phyloP scores from a whole-genome alignment of 2,888 invertebrate genomes.

The Malacosoma neustria region DNA sequence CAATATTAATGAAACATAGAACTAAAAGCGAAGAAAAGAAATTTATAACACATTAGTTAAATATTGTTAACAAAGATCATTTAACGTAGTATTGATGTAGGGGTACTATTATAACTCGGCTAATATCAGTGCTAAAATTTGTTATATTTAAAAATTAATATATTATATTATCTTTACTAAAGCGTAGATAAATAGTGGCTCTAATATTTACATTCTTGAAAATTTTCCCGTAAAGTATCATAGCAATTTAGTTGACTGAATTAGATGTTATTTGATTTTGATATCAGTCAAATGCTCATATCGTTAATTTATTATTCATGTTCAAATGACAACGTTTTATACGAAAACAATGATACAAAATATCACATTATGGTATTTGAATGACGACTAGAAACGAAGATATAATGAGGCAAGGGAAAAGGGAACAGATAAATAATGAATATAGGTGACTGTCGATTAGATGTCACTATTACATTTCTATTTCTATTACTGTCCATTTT shows the following conservation, averaged over 20 bases:
- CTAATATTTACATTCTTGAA: neutral
- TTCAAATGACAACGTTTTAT: conserved; percentile 23
- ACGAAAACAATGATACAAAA: conserved; percentile 24
- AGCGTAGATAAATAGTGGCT: too few species aligned
- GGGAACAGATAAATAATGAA: neutral
- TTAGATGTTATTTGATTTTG: conserved; percentile 4
- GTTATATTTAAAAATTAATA: too few species aligned
- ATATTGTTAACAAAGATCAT: too few species aligned
- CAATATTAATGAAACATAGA: too few species aligned
- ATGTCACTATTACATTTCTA: neutral
- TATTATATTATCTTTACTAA: too few species aligned
- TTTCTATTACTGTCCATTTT: neutral
- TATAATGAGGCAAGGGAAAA: neutral
- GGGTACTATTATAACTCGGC: too few species aligned
- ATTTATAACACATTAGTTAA: too few species aligned
- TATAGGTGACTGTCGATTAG: conserved; percentile 1
- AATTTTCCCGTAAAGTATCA: neutral
- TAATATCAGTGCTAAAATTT: too few species aligned
- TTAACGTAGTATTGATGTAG: too few species aligned
- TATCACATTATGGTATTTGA: conserved; percentile 30
- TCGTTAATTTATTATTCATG: conserved; percentile 55
- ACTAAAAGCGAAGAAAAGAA: too few species aligned
- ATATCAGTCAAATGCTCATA: conserved; percentile 19
- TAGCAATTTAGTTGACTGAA: neutral
- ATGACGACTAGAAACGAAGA: conserved; percentile 17